These are phyloP conservation scores for Lateolabrax maculatus DNA, from an alignment of 2,797 vertebrate genomes.

Conservation along the genomic window DNA sequence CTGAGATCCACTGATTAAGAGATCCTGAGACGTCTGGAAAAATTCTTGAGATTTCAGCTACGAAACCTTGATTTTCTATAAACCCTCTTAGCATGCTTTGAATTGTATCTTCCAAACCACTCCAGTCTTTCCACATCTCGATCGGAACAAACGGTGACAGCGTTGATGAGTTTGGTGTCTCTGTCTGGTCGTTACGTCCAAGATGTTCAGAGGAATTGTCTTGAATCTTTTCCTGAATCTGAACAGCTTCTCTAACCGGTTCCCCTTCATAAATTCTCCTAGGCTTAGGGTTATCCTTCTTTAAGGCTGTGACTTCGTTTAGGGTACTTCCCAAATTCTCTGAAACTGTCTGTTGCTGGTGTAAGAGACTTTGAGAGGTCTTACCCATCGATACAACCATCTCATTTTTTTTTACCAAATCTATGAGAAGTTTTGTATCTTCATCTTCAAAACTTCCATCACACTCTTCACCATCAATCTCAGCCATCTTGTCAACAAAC, in stretches of 20 bases:
- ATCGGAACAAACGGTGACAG: neutral
- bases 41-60: slow-evolving; percentile 19
- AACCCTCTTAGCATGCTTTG: slow-evolving; percentile 13
- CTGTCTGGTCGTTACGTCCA: neutral
- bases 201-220: neutral
- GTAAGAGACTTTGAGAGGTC: neutral
- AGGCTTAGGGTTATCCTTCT: neutral
- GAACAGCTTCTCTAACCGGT: neutral
- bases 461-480: neutral
- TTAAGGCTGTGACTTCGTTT: neutral
- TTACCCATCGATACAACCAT: no score
- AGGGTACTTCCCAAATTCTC: neutral
- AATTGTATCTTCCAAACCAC: slow-evolving; percentile 22
- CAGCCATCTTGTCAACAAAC: neutral
- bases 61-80: slow-evolving; percentile 16
- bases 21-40: slow-evolving; percentile 20
- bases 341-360: neutral
- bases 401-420: neutral
- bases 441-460: neutral
- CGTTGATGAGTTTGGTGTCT: neutral
- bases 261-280: neutral
- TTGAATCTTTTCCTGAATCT: neutral
- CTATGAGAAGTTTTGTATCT: neutral
- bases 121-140: neutral
- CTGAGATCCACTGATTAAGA: slow-evolving; percentile 27